A percentile compares a stretch with the other conserved stretches of the same genome.
phyloP scores from a whole-genome alignment of 2,888 invertebrate species.

The Thalpophila matura region DNA sequence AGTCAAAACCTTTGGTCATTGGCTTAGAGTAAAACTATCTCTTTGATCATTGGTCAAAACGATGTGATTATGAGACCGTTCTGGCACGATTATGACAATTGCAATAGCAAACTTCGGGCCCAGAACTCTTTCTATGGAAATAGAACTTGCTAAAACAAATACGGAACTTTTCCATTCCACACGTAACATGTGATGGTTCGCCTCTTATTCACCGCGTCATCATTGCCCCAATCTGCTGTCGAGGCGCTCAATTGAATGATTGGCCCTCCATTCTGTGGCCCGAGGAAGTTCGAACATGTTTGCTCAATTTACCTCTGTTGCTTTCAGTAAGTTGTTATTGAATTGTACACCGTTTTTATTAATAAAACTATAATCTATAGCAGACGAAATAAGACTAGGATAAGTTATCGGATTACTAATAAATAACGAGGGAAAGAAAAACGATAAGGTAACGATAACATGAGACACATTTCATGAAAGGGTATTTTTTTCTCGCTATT shows the following conservation, averaged over 20 bases:
- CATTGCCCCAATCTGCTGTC: slow-evolving; percentile 11
- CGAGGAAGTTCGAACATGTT: slow-evolving; percentile 41
- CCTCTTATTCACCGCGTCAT: slow-evolving; percentile 11
- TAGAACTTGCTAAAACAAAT: background rate
- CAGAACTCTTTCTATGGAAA: background rate
- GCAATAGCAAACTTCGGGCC: no score
- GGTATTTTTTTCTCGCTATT: no score
- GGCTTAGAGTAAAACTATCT: no score
- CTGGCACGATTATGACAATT: no score
- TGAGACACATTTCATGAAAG: no score
- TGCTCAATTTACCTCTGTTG: slow-evolving; percentile 22
- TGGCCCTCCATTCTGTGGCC: slow-evolving; percentile 53
- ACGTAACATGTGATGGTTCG: background rate
- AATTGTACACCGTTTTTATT: background rate
- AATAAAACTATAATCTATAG: background rate
- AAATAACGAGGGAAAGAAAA: no score
- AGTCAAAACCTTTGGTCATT: no score
- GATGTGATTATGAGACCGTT: no score
- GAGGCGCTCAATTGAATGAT: slow-evolving; percentile 77
- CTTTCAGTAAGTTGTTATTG: background rate
- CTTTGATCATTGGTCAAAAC: no score
- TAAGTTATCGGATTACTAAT: no score
- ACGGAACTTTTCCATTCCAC: slow-evolving; percentile 1
- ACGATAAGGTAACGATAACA: no score
- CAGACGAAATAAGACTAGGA: no score